phyloP scores from a whole-genome alignment of 2,888 invertebrate species.

The Drosophila kokeensis region DNA sequence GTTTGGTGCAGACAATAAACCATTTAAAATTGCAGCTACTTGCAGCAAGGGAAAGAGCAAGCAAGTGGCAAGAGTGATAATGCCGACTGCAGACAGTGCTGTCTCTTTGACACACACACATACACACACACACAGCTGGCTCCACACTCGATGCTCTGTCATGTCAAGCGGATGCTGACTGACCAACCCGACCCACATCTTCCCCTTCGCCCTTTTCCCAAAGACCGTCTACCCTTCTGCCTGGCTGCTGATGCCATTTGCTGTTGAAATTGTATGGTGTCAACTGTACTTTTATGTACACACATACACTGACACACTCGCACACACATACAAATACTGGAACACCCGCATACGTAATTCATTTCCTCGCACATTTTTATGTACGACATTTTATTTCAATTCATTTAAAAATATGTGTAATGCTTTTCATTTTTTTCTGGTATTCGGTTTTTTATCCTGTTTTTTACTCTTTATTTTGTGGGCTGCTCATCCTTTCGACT shows the following conservation, averaged over 20 bases:
- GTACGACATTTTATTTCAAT: slow-evolving; percentile 78
- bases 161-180: slow-evolving; percentile 65
- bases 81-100: slow-evolving; percentile 52
- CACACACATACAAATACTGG: slow-evolving; percentile 20
- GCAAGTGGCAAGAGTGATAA: slow-evolving; percentile 18
- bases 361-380: slow-evolving; percentile 70
- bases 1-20: slow-evolving; percentile 29
- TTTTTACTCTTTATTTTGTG: slow-evolving; percentile 14
- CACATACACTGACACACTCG: slow-evolving; percentile 15
- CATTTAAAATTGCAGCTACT: slow-evolving; percentile 68
- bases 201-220: background rate
- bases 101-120: slow-evolving; percentile 42
- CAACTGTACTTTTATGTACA: slow-evolving; percentile 80
- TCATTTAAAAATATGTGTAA: slow-evolving; percentile 79
- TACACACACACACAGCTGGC: slow-evolving; percentile 16
- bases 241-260: slow-evolving; percentile 60
- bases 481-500: slow-evolving; percentile 66
- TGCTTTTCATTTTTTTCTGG: slow-evolving; percentile 34
- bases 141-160: slow-evolving; percentile 45
- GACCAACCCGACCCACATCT: slow-evolving; percentile 42
- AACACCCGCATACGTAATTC: slow-evolving; percentile 48
- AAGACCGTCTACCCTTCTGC: slow-evolving; percentile 22
- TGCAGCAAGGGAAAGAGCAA: slow-evolving; percentile 27
- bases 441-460: slow-evolving; percentile 7
- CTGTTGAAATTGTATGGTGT: slow-evolving; percentile 76